These are phyloP conservation scores for Bombus soroeensis DNA, from an alignment of 1,140 invertebrate genomes.

Conservation along the genomic window DNA sequence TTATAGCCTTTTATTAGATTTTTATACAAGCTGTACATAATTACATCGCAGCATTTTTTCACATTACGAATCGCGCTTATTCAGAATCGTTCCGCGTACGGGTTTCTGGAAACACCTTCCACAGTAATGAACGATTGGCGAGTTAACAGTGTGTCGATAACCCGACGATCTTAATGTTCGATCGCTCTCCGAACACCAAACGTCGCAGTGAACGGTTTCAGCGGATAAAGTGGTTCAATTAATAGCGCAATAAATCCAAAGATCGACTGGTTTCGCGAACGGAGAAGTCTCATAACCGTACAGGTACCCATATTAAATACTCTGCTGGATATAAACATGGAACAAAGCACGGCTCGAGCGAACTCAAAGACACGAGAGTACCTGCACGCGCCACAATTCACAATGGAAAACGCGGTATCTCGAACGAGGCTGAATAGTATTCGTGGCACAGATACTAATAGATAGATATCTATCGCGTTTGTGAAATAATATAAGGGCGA, in stretches of 20 bases:
- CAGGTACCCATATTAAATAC: neutral
- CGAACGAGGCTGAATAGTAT: conserved; percentile 13
- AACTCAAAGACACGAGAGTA: neutral
- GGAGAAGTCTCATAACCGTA: neutral
- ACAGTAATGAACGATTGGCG: conserved; percentile 3
- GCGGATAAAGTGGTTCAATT: conserved; percentile 27
- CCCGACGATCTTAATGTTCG: conserved; percentile 37
- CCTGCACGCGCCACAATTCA: conserved; percentile 26
- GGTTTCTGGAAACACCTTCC: conserved; percentile 6
- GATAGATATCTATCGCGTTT: conserved; percentile 20
- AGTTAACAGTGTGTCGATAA: conserved; percentile 10
- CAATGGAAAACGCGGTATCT: conserved; percentile 19
- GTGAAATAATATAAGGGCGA: conserved; percentile 75
- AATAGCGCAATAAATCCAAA: conserved; percentile 31
- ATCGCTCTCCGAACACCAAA: neutral
- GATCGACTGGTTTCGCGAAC: conserved; percentile 5
- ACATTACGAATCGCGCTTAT: neutral
- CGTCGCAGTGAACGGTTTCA: conserved; percentile 1
- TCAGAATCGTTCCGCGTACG: neutral
- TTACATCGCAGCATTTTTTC: neutral
- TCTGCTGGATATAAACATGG: neutral
- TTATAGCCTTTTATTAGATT: neutral
- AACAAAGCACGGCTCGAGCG: neutral
- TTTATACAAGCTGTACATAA: neutral
- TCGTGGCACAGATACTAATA: conserved; percentile 38